Evolutionary conservation across 1,140 invertebrate genomes (phyloP).

Genomic region (Drosophila bocqueti): DNA sequence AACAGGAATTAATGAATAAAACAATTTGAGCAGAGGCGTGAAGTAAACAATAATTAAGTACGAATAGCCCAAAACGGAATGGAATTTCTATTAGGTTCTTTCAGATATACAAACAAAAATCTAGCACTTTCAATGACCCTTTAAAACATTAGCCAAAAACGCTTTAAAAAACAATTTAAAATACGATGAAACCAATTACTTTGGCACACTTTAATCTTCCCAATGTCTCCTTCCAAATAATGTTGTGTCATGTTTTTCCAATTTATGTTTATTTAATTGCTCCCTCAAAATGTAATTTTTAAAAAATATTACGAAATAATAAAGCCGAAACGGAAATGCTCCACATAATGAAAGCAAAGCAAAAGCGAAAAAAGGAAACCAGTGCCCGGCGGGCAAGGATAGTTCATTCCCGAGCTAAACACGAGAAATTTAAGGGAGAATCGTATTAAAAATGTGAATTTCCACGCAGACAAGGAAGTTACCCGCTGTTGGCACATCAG

Average conservation of each 20-base stretch:
- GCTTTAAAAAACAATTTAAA: neutral
- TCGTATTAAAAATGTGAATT: conserved; percentile 54
- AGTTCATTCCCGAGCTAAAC: conserved; percentile 12
- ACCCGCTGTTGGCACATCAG: conserved; percentile 50
- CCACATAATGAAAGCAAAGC: conserved; percentile 50
- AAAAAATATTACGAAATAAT: conserved; percentile 48
- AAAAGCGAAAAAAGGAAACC: conserved; percentile 25
- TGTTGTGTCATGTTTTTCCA: conserved; percentile 8
- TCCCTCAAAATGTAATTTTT: conserved; percentile 43
- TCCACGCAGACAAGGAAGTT: conserved; percentile 11
- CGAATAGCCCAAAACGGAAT: neutral
- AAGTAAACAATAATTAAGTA: conserved; percentile 27
- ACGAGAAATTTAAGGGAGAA: conserved; percentile 10
- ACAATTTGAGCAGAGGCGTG: conserved; percentile 25
- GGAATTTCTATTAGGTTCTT: neutral
- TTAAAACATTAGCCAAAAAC: neutral
- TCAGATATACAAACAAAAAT: neutral
- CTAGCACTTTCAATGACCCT: neutral
- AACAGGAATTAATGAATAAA: conserved; percentile 29
- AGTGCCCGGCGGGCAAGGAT: conserved; percentile 31
- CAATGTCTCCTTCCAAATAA: neutral
- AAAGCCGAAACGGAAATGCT: conserved; percentile 14
- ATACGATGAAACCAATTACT: neutral
- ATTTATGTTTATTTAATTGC: conserved; percentile 59
- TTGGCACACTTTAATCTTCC: neutral